Base-by-base conservation (phyloP, 2,888 invertebrate species). In the Hydroisotoma schaefferi region DNA sequence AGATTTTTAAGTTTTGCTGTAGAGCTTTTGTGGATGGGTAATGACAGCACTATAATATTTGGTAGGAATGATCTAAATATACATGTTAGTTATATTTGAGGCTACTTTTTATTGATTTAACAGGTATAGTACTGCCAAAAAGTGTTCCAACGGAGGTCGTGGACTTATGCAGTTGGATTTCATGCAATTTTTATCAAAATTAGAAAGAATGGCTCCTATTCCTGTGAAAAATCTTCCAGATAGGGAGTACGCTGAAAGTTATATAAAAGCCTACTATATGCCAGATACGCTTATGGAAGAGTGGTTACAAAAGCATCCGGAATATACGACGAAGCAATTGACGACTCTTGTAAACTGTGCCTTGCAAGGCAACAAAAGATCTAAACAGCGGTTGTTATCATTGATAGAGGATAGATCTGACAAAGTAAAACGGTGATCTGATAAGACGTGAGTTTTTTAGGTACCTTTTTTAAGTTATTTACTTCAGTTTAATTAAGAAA, bases 151-250 rank as follows among this genome's bases (percentile, higher is more conserved):
- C 72, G 97, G 94, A 25, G 99, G 99, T 0, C 80, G 99, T 38
- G 98, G 94, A 0, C 78, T 99, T 10, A 99, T 99, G 98, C 97
- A 97, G 75, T 80, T 99, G 23, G 99, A 99, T 80, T 97, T 94
- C 75, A 90, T 94, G 6, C 97, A 98, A 76, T 85, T 97, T 65
- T 84, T 94, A 69, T 86, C 90, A 23, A 94, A 95, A 76, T 81
- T 93, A 54, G 94, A 97, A 77, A 86, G 88, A 74, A 85, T 95
- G 56, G 88, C 93, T 0, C 84, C 85, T 1, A 76, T 93, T 6
- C 86, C 87, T 74, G 94, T 94, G 2, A 81, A 70, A 57, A 55
- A 57, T 22, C 74, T 93, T 18, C 93, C 95, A 0, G 88, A 90
- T 74, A 85, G 87, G 67, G 88, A 90, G 57, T 92, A 90, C 74